Evolutionary conservation across 2,888 invertebrate species (phyloP).

Genomic region (Piscicola geometra): DNA sequence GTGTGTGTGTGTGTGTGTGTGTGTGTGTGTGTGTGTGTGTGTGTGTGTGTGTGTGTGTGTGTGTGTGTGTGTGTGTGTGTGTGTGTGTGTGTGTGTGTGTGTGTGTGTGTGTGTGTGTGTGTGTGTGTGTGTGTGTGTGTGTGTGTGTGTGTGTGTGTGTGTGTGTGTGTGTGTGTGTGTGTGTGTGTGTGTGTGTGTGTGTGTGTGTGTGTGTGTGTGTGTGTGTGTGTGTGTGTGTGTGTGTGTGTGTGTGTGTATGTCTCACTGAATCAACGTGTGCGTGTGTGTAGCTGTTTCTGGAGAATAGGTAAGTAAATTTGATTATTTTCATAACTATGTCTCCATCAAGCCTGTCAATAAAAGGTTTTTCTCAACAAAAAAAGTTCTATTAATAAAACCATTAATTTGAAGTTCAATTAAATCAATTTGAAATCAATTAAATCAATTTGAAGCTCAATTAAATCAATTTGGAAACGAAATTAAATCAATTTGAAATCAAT

Average conservation of each 20-base stretch:
- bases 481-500: no score
- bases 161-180: constrained; percentile 27
- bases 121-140: background rate
- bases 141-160: constrained; percentile 11
- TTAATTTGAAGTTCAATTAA: no score
- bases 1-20: constrained; percentile 25
- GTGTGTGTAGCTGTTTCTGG: background rate
- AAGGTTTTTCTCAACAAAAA: no score
- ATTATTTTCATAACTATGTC: no score
- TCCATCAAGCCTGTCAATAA: no score
- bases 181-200: constrained; percentile 27
- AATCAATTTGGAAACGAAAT: no score
- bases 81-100: background rate
- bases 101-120: background rate
- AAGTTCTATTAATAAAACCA: no score
- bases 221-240: constrained; percentile 28
- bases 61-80: background rate
- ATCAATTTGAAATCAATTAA: no score
- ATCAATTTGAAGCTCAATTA: no score
- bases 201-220: constrained; percentile 28
- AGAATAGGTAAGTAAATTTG: no score
- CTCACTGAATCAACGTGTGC: background rate
- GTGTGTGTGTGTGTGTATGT: constrained; percentile 17
- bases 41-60: constrained; percentile 10
- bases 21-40: constrained; percentile 27